Percentiles rank a stretch among this genome's conserved stretches.
Evolutionary conservation across 2,113 vertebrate species (phyloP).

Genomic region (Odobenus rosmarus): DNA sequence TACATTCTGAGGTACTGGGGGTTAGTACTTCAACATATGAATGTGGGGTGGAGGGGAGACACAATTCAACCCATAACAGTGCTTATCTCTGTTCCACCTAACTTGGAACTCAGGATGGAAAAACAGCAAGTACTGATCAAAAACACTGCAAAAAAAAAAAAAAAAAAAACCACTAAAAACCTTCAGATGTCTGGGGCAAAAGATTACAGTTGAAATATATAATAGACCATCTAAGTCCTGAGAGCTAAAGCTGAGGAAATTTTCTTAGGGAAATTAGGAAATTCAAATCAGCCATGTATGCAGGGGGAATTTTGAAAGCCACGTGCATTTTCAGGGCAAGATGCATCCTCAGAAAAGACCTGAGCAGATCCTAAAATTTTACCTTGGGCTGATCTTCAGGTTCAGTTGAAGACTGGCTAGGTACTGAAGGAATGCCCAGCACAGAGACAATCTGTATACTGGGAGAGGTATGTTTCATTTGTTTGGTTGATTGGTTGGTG

Average conservation of each 20-base stretch:
- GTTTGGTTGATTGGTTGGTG: not conserved
- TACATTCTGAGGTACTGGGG: not conserved
- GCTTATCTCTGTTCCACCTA: not conserved
- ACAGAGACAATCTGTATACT: not conserved
- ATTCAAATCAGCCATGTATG: not conserved
- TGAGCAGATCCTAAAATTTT: not conserved
- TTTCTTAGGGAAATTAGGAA: conserved; percentile 5
- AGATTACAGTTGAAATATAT: not conserved
- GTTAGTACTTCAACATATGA: not conserved
- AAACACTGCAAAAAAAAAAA: not conserved
- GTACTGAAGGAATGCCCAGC: not conserved
- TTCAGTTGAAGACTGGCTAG: not conserved
- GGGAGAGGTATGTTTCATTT: not conserved
- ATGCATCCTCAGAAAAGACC: not conserved
- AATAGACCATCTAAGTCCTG: not conserved
- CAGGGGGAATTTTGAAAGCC: not conserved
- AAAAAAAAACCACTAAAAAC: not conserved
- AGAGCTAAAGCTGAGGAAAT: not conserved
- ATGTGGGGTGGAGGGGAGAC: not conserved
- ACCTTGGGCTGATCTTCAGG: not conserved
- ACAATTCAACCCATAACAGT: not conserved
- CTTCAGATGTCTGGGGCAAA: not conserved
- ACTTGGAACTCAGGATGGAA: not conserved
- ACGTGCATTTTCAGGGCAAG: conserved; percentile 15
- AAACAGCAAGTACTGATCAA: not conserved